Base-by-base conservation (phyloP, 2,888 invertebrate genomes). In the Tetragonisca angustula region DNA sequence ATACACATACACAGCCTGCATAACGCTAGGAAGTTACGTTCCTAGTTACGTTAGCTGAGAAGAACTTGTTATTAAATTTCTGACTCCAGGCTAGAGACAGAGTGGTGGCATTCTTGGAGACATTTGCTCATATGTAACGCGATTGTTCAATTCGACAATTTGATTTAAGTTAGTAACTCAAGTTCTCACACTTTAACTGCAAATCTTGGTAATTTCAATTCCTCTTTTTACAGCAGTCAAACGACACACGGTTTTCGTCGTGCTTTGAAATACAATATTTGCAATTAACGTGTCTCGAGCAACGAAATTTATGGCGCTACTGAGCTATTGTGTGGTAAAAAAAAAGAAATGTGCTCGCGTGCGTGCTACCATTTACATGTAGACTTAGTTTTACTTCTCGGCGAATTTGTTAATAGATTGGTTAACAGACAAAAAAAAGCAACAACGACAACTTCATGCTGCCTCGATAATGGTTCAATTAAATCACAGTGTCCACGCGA, bases 1-100 rank as follows among this genome's bases (percentile, higher is more conserved):
- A 87, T 75, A 90, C 77, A 84, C 79, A 85, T 84, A 83, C 79
- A 85, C 81, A 83, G 73, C 9, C 9, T 77, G 79, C 73, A 52
- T 64, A 69, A 83, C 68, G 76, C 75, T 78, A 81, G 67, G 71
- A 83, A 83, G 43, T 43, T 43, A 43, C 43, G 43, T 43, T 43
- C 43, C 43, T 43, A 43, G 43, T 43, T 43, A 43, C n/a, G 77
- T 87, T 83, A 79, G 76, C 69, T 69, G 36, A 70, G 64, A 54
- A 78, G 36, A 86, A 73, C 49, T 76, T 73, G 61, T 70, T 59
- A 81, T 62, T 50, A 50, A 70, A 62, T 76, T 72, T 73, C 27
- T 62, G 9, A 50, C 54, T 59, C 6, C 24, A 76, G 21, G 21
- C 15, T 4, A 15, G n/a, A 65, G 1, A 56, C n/a, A 17, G 32